Conservation (phyloP, 2,113 vertebrate genomes). For the Telmatochromis brichardi region DNA sequence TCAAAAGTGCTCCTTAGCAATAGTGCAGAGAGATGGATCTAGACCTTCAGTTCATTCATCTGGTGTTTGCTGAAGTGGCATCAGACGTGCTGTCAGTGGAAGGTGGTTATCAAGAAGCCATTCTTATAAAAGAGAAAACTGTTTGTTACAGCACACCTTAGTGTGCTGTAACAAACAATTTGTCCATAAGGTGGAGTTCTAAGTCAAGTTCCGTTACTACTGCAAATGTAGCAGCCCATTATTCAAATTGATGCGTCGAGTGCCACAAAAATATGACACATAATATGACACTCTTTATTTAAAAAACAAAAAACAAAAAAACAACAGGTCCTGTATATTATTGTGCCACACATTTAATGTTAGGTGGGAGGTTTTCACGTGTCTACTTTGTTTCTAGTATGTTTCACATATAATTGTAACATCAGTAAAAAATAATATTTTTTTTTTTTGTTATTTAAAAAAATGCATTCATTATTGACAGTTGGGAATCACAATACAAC, state of each 20-base stretch:
- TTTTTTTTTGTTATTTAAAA: neutral
- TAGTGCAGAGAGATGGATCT: neutral
- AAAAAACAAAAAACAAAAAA: neutral
- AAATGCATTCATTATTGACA: neutral
- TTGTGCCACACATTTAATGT: neutral
- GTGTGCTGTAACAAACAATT: neutral
- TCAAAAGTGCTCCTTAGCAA: neutral
- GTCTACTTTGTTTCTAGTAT: neutral
- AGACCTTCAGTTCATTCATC: neutral
- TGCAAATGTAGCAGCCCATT: neutral
- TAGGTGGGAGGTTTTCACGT: neutral
- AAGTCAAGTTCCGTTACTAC: neutral
- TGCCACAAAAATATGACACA: neutral
- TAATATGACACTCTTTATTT: neutral
- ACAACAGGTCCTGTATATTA: neutral
- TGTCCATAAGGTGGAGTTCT: neutral
- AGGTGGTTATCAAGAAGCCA: neutral
- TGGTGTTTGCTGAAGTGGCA: neutral
- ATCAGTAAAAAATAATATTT: neutral
- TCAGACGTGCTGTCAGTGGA: neutral
- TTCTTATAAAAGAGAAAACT: neutral
- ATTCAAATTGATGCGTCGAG: neutral
- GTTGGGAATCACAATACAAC: neutral
- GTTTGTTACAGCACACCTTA: neutral
- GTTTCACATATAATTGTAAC: neutral